phyloP scores from a whole-genome alignment of 2,797 vertebrate genomes.

The Schizothorax lantsangensis region DNA sequence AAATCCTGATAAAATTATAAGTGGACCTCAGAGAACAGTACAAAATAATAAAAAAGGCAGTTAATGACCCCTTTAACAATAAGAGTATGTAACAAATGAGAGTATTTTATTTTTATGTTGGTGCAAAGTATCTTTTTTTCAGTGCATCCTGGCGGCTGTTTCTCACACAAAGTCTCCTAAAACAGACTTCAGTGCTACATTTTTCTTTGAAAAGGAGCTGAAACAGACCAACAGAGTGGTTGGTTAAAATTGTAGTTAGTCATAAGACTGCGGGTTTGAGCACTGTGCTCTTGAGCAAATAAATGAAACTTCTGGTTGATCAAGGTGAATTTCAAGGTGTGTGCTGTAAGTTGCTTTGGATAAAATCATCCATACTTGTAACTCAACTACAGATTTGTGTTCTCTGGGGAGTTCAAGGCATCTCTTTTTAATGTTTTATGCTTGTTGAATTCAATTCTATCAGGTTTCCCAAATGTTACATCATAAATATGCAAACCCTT shows the following conservation, averaged over 20 bases:
- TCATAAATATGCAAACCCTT: conserved; percentile 5
- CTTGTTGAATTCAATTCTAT: neutral
- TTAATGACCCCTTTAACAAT: neutral
- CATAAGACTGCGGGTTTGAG: neutral
- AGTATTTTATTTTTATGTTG: neutral
- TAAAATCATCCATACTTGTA: conserved; percentile 15
- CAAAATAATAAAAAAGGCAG: neutral
- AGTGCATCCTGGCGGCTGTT: neutral
- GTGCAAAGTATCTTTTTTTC: neutral
- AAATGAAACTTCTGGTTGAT: neutral
- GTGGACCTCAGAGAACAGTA: neutral
- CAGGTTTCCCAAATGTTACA: conserved; percentile 18
- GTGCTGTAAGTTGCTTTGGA: neutral
- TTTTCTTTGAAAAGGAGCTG: conserved; percentile 1
- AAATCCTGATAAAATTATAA: no score
- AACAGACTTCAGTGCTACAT: neutral
- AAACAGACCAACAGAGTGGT: neutral
- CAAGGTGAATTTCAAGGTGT: neutral
- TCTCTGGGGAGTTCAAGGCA: neutral
- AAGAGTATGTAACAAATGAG: neutral
- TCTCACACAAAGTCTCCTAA: neutral
- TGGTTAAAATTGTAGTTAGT: neutral
- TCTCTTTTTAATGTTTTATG: neutral
- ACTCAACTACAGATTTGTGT: neutral
- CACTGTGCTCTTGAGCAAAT: neutral